A percentile compares a stretch with the other conserved stretches of the same genome.
Conservation (phyloP, 2,888 invertebrate species). For the Prosapia bicincta region DNA sequence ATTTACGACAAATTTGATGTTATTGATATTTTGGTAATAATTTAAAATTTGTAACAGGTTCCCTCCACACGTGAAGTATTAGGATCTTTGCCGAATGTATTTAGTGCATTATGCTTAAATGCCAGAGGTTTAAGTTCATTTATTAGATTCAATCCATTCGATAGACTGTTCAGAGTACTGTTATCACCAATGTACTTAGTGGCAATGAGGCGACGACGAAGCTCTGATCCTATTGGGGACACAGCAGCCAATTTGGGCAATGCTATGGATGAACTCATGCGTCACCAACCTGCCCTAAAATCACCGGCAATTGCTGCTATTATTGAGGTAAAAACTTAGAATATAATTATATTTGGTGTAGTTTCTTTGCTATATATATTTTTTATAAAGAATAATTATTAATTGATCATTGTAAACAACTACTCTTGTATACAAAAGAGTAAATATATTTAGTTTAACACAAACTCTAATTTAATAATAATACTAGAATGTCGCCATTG, state of each 20-base stretch:
- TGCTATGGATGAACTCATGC: slow-evolving; percentile 86
- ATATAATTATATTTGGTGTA: no score
- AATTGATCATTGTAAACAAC: no score
- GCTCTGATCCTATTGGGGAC: slow-evolving; percentile 72
- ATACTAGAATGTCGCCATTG: no score
- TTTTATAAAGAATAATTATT: no score
- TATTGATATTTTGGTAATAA: background rate
- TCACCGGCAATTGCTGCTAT: slow-evolving; percentile 76
- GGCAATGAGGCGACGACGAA: slow-evolving; percentile 78
- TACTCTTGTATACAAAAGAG: no score
- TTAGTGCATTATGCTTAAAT: slow-evolving; percentile 82
- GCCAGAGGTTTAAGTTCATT: slow-evolving; percentile 75
- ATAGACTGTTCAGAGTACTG: slow-evolving; percentile 73
- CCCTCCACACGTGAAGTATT: slow-evolving; percentile 71
- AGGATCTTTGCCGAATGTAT: slow-evolving; percentile 83
- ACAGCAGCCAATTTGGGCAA: slow-evolving; percentile 82
- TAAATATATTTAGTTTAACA: no score
- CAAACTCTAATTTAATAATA: no score
- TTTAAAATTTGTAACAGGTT: slow-evolving; percentile 44
- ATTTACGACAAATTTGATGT: no score
- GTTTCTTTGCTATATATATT: no score
- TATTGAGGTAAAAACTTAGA: slow-evolving; percentile 54
- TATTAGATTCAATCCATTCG: slow-evolving; percentile 75
- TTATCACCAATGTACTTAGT: slow-evolving; percentile 78
- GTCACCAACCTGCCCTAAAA: slow-evolving; percentile 80